Conservation (phyloP, 2,113 vertebrate species). For the Tenrec ecaudatus region DNA sequence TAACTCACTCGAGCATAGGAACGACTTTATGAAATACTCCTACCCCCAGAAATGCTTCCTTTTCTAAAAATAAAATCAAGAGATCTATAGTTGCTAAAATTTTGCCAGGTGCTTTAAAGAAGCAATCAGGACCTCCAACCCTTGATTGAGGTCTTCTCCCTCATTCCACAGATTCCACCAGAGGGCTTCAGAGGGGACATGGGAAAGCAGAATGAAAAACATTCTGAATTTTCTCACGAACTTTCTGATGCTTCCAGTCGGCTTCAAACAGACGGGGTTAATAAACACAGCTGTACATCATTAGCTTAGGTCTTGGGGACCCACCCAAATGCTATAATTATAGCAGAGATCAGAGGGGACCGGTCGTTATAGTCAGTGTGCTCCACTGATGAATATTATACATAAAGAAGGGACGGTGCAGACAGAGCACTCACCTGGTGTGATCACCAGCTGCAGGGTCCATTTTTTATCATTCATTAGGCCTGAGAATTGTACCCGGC, state of each 20-base stretch:
- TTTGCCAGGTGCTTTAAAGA: background rate
- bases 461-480: conserved; percentile 85
- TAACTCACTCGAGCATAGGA: no score
- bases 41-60: background rate
- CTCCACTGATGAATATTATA: background rate
- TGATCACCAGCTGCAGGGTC: conserved; percentile 65
- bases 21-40: no score
- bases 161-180: background rate
- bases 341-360: background rate
- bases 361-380: background rate
- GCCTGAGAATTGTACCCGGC: conserved; percentile 88
- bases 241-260: background rate
- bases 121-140: background rate
- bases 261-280: background rate
- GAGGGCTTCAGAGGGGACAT: background rate
- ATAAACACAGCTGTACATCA: background rate
- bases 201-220: no score
- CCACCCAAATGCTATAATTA: background rate
- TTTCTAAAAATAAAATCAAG: background rate
- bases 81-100: background rate
- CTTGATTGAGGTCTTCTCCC: background rate
- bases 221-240: no score
- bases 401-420: background rate
- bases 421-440: conserved; percentile 78
- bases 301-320: background rate